Conservation (phyloP, 2,888 invertebrate genomes). For the Drosophila pseudotalamancana region DNA sequence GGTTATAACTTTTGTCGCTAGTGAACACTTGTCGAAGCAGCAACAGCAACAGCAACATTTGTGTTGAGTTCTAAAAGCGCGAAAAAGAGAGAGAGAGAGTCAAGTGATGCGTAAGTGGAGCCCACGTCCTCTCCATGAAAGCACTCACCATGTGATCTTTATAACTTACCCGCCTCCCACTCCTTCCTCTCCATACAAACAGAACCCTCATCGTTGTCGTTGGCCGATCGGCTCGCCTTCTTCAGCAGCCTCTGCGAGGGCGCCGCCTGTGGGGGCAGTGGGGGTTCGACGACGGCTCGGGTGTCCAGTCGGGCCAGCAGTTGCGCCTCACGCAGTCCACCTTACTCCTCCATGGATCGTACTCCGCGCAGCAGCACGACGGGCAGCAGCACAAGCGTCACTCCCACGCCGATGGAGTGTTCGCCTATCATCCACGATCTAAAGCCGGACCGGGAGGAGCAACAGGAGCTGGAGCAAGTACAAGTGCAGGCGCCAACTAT, state of each 20-base stretch:
- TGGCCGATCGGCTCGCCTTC: constrained; percentile 83
- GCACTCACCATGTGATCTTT: not conserved
- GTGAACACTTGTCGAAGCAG: constrained; percentile 17
- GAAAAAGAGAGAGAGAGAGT: constrained; percentile 8
- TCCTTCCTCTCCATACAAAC: constrained; percentile 11
- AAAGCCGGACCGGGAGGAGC: not conserved
- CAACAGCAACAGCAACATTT: constrained; percentile 7
- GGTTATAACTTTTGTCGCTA: constrained; percentile 19
- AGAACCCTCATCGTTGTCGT: constrained; percentile 83
- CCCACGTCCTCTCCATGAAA: not conserved
- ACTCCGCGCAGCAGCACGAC: constrained; percentile 73
- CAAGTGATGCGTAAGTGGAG: constrained; percentile 73
- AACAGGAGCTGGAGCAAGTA: constrained; percentile 1
- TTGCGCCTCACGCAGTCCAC: constrained; percentile 58
- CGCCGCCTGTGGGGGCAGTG: constrained; percentile 21
- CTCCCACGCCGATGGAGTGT: constrained; percentile 75
- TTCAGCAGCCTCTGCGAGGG: constrained; percentile 81
- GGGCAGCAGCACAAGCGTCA: constrained; percentile 68
- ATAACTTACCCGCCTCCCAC: not conserved
- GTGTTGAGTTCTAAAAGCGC: no score
- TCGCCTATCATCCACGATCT: constrained; percentile 26
- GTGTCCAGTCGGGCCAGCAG: constrained; percentile 55
- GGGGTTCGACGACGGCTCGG: constrained; percentile 21
- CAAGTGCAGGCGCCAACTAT: no score
- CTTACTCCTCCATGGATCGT: constrained; percentile 66